phyloP scores from a whole-genome alignment of 1,140 invertebrate genomes.

The Drosophila bipectinata region DNA sequence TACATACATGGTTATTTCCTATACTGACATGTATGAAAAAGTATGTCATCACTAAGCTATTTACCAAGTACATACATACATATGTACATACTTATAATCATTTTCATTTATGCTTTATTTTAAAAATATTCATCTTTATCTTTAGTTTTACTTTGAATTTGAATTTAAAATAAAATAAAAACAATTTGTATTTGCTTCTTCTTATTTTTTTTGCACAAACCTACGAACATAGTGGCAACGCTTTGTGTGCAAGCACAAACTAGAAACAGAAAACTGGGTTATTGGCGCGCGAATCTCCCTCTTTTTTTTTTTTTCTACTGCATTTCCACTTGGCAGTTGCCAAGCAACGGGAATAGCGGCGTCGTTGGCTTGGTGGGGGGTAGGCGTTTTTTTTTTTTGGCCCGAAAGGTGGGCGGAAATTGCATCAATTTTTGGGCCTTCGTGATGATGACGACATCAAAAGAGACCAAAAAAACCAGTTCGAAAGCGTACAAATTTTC shows the following conservation, averaged over 20 bases:
- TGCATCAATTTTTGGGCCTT: constrained; percentile 63
- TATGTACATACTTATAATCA: neutral
- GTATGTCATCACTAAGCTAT: constrained; percentile 77
- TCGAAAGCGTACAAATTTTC: constrained; percentile 68
- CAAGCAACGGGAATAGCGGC: constrained; percentile 42
- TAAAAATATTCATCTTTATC: no score
- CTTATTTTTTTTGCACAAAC: constrained; percentile 16
- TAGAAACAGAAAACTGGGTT: constrained; percentile 77
- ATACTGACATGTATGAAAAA: constrained; percentile 31
- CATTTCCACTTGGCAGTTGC: constrained; percentile 60
- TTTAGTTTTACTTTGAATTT: no score
- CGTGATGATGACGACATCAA: constrained; percentile 66
- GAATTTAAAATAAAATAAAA: no score
- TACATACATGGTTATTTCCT: constrained; percentile 24
- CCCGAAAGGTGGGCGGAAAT: constrained; percentile 52
- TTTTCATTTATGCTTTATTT: no score
- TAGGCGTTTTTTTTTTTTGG: neutral
- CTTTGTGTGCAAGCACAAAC: constrained; percentile 59
- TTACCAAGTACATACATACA: constrained; percentile 10
- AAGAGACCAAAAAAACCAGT: constrained; percentile 61
- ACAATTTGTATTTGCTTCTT: no score
- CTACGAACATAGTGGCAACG: constrained; percentile 6
- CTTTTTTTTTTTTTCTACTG: constrained; percentile 11
- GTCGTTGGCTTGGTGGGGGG: constrained; percentile 6
- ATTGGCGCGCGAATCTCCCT: constrained; percentile 65